These are phyloP conservation scores for Ichneumoninae sp. DNA, from an alignment of 2,888 invertebrate genomes.

Conservation along the genomic window DNA sequence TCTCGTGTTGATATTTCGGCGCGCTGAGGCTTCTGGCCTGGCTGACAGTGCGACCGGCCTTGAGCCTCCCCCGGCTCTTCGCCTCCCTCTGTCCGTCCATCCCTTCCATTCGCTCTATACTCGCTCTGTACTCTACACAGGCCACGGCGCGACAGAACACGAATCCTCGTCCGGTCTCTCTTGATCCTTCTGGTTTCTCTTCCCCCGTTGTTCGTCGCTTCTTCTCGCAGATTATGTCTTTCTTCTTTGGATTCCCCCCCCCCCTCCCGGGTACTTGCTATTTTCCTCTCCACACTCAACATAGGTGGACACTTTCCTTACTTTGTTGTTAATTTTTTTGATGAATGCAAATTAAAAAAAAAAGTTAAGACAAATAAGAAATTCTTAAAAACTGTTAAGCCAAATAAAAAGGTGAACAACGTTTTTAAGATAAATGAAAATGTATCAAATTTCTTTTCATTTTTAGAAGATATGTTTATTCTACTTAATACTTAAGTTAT, in stretches of 20 bases:
- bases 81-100: slow-evolving; percentile 56
- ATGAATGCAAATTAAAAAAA: background rate
- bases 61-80: slow-evolving; percentile 72
- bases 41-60: slow-evolving; percentile 72
- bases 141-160: slow-evolving; percentile 57
- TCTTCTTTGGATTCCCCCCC: background rate
- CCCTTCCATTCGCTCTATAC: slow-evolving; percentile 43
- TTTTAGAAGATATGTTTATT: background rate
- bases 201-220: slow-evolving; percentile 17
- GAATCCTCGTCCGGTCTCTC: slow-evolving; percentile 56
- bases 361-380: too few species aligned
- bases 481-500: too few species aligned
- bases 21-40: slow-evolving; percentile 67
- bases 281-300: slow-evolving; percentile 23
- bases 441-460: too few species aligned
- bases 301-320: slow-evolving; percentile 40
- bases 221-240: slow-evolving; percentile 30
- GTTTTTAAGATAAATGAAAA: too few species aligned
- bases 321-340: slow-evolving; percentile 30
- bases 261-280: background rate
- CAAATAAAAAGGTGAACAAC: too few species aligned
- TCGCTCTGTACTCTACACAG: slow-evolving; percentile 41
- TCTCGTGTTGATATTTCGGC: slow-evolving; percentile 67
- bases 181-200: slow-evolving; percentile 21
- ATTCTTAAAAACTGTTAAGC: too few species aligned